Evolutionary conservation across 2,888 invertebrate genomes (phyloP), one percentile per base, ranked within the genome.

Genomic region (Eupithecia subumbrata): DNA sequence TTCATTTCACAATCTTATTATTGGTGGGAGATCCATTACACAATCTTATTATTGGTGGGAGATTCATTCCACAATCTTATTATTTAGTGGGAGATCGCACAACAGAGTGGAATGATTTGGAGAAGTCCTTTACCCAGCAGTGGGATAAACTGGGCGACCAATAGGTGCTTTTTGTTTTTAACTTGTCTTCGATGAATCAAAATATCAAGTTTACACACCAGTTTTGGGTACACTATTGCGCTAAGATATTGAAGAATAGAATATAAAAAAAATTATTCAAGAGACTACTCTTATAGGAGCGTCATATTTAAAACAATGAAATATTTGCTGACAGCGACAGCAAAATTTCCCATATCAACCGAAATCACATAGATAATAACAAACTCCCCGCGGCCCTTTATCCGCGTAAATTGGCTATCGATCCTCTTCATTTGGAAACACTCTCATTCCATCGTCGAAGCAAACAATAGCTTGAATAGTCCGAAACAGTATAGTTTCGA

Each of bases 341-440:
- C 25, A 60, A 56, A 56, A 56, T 14, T 25, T 14, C 25, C 60
- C 60, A 60, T 25, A 60, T 12, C 60, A 60, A 5, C 25, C 12
- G 12, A 67, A 67, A 40, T 18, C 37, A 67, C 40, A 37, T 48
- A 48, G 48, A 48, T n/a, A 48, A 48, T 48, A 48, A 48, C n/a
- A 67, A 22, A 22, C 37, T 37, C 34, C 40, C 34, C 34, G 12
- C 37, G 37, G 60, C 22, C 56, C 7, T n/a, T n/a, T 37, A 67
- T 40, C n/a, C 5, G n/a, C 66, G 34, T 37, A 67, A 67, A 67
- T 67, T 67, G 37, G 37, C 66, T 67, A 67, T 67, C 66, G 66
- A 67, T 67, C n/a, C 66, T 12, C 34, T 67, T 67, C 18, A 67
- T 67, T 67, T 67, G 66, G 5, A 37, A 66, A 37, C 37, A 34